These are phyloP conservation scores for Coluber constrictor DNA, from an alignment of 2,797 vertebrate species.

Conservation along the genomic window DNA sequence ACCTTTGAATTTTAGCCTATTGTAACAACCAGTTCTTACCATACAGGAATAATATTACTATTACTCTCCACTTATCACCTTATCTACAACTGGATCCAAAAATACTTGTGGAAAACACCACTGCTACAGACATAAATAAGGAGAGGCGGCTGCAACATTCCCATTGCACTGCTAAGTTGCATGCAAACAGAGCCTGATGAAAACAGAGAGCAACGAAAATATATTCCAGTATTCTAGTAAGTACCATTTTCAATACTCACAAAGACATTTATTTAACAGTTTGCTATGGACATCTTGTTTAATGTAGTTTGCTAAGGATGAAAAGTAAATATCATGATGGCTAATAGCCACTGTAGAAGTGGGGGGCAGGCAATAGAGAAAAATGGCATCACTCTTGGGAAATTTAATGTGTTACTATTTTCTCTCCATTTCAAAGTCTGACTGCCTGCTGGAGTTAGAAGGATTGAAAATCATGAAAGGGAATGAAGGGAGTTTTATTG, in stretches of 20 bases:
- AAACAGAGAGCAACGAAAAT: constrained; percentile 12
- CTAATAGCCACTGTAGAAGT: neutral
- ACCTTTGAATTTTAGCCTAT: neutral
- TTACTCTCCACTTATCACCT: neutral
- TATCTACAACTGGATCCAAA: neutral
- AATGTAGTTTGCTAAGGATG: neutral
- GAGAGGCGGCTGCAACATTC: neutral
- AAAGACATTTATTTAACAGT: constrained; percentile 30
- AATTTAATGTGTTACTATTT: neutral
- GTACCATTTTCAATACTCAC: constrained; percentile 13
- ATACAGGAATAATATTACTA: neutral
- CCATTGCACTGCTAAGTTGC: neutral
- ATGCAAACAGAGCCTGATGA: neutral
- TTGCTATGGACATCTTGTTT: constrained; percentile 8
- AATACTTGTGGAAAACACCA: neutral
- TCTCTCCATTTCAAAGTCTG: neutral
- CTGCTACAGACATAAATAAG: neutral
- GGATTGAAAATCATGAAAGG: neutral
- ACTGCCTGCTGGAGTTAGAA: neutral
- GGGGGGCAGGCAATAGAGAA: neutral
- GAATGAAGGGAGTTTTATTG: neutral
- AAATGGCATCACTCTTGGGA: neutral
- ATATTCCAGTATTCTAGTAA: constrained; percentile 41
- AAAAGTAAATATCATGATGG: neutral
- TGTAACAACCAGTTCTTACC: neutral